Conservation (phyloP, 2,888 invertebrate genomes). For the Lumbricus terrestris region DNA sequence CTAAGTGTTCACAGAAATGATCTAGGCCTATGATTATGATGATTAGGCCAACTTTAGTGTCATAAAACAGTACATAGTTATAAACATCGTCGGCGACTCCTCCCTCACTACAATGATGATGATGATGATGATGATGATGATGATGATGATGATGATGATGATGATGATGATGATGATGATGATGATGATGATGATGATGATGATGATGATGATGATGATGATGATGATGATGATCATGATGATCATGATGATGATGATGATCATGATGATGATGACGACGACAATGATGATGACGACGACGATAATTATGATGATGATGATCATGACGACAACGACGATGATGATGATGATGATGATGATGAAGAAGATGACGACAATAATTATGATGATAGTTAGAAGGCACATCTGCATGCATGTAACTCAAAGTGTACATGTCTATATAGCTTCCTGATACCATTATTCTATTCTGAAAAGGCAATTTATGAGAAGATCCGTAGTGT, state of each 20-base stretch:
- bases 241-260: background rate
- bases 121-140: background rate
- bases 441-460: too few relatives aligned
- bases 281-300: slow-evolving; percentile 4
- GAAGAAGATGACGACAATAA: background rate
- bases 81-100: too few relatives aligned
- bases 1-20: too few relatives aligned
- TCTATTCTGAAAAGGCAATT: too few relatives aligned
- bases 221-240: too few relatives aligned
- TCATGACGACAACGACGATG: background rate
- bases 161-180: background rate
- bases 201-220: background rate
- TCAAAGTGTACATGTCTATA: background rate
- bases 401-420: too few relatives aligned
- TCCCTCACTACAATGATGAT: too few relatives aligned
- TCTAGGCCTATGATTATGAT: too few relatives aligned
- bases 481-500: too few relatives aligned
- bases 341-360: background rate
- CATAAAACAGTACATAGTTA: too few relatives aligned
- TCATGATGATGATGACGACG: slow-evolving; percentile 11
- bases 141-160: background rate
- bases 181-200: background rate
- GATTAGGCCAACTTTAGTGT: too few relatives aligned
- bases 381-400: background rate
- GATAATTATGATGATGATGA: background rate